Conservation (phyloP, 2,888 invertebrate genomes). For the Dorcus parallelipipedus region DNA sequence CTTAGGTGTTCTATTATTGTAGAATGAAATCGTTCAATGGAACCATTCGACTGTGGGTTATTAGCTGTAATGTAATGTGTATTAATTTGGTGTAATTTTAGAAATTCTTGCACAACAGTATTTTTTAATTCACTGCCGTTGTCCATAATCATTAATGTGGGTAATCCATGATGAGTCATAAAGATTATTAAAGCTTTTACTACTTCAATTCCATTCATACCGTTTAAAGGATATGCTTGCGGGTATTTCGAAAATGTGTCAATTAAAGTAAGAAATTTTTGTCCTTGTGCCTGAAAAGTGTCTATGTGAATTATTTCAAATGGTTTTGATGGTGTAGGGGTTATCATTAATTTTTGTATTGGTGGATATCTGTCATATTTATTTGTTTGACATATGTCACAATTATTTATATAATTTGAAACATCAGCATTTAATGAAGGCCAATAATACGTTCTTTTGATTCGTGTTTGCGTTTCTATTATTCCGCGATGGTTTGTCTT, state of each 20-base stretch:
- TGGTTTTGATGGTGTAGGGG: conserved; percentile 2
- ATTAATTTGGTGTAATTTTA: not conserved
- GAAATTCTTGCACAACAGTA: not conserved
- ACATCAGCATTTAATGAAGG: not conserved
- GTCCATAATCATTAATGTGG: not conserved
- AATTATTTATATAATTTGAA: not conserved
- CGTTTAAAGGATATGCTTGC: conserved; percentile 10
- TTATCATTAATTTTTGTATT: not conserved
- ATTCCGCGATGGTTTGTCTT: not conserved
- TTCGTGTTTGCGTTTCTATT: not conserved
- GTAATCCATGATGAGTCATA: not conserved
- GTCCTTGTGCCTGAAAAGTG: conserved; percentile 5
- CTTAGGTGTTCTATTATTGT: not conserved
- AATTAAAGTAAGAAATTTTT: conserved; percentile 15
- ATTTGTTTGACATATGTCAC: not conserved
- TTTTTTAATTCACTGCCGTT: too few relatives aligned
- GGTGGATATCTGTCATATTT: not conserved
- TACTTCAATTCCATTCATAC: conserved; percentile 2
- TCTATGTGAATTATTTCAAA: conserved; percentile 17
- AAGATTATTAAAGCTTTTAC: not conserved
- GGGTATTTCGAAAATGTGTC: conserved; percentile 15
- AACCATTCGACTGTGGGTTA: not conserved
- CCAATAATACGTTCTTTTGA: conserved; percentile 2
- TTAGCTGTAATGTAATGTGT: not conserved
- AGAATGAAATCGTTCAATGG: not conserved